A percentile compares a stretch with the other conserved stretches of the same genome.
phyloP scores from a whole-genome alignment of 2,888 invertebrate species.

The Spialia ferax region DNA sequence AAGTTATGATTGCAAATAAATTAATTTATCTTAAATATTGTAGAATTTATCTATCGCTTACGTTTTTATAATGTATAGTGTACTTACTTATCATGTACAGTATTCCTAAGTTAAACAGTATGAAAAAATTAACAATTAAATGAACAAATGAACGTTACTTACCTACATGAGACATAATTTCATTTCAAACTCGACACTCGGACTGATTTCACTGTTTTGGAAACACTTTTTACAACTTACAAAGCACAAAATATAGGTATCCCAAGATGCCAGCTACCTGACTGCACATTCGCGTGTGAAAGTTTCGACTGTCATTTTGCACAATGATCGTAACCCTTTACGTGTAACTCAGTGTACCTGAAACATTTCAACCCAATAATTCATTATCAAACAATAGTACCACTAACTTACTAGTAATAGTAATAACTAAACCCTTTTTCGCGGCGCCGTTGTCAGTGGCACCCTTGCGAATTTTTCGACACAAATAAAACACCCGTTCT shows the following conservation, averaged over 20 bases:
- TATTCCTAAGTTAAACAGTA: no score
- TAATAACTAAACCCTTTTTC: slow-evolving; percentile 81
- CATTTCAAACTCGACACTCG: background rate
- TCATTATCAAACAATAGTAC: slow-evolving; percentile 82
- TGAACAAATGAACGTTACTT: background rate
- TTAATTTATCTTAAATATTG: no score
- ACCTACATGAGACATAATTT: background rate
- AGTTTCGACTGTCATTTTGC: slow-evolving; percentile 75
- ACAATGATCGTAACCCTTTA: slow-evolving; percentile 78
- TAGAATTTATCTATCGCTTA: no score
- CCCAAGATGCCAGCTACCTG: slow-evolving; percentile 57
- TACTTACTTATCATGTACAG: no score
- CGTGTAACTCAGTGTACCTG: slow-evolving; percentile 83
- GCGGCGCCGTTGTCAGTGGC: slow-evolving; percentile 68
- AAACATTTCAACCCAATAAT: slow-evolving; percentile 85
- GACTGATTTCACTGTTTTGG: background rate
- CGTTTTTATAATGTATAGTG: no score
- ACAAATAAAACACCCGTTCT: slow-evolving; percentile 85
- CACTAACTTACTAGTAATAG: slow-evolving; percentile 81
- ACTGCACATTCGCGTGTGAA: slow-evolving; percentile 81
- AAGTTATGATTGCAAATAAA: no score
- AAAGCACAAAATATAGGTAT: slow-evolving; percentile 1
- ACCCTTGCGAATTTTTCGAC: slow-evolving; percentile 82
- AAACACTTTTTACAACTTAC: slow-evolving; percentile 10
- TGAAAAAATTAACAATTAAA: no score